phyloP scores from a whole-genome alignment of 1,140 invertebrate genomes.

The Pogonus chalceus region DNA sequence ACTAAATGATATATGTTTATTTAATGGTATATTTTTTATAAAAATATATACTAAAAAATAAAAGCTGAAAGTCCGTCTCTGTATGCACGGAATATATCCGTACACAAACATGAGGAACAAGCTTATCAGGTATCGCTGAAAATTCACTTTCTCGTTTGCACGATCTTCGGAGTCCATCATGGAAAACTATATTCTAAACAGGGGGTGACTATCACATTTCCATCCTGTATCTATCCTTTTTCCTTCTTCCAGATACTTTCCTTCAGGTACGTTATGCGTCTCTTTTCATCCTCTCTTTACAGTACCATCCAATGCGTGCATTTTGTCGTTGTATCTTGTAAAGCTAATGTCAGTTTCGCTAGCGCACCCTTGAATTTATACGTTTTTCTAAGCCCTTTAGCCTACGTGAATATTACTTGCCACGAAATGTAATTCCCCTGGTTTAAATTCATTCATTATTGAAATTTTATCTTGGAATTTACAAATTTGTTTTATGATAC shows the following conservation, averaged over 20 bases:
- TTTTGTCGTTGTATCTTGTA: background rate
- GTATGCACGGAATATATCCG: too few species aligned
- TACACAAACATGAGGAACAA: too few species aligned
- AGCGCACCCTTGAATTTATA: background rate
- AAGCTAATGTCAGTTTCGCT: background rate
- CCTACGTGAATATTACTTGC: background rate
- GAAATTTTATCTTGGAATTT: too few species aligned
- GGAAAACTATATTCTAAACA: slow-evolving; percentile 13
- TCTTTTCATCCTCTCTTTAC: background rate
- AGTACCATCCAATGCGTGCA: background rate
- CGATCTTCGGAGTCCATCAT: slow-evolving; percentile 10
- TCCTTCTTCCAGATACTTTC: background rate
- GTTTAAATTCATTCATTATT: background rate
- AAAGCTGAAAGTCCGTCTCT: too few species aligned
- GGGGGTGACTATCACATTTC: background rate
- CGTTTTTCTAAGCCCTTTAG: background rate
- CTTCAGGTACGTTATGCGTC: too few species aligned
- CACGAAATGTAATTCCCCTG: background rate
- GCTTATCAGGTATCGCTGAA: slow-evolving; percentile 16
- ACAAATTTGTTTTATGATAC: too few species aligned
- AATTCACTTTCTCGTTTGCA: slow-evolving; percentile 14
- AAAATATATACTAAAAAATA: too few species aligned
- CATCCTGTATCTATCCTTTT: background rate
- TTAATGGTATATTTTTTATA: too few species aligned
- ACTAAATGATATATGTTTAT: too few species aligned